A percentile compares a stretch with the other conserved stretches of the same genome.
These are phyloP conservation scores for Leucopsar rothschildi DNA, from an alignment of 2,113 vertebrate species.

Conservation along the genomic window DNA sequence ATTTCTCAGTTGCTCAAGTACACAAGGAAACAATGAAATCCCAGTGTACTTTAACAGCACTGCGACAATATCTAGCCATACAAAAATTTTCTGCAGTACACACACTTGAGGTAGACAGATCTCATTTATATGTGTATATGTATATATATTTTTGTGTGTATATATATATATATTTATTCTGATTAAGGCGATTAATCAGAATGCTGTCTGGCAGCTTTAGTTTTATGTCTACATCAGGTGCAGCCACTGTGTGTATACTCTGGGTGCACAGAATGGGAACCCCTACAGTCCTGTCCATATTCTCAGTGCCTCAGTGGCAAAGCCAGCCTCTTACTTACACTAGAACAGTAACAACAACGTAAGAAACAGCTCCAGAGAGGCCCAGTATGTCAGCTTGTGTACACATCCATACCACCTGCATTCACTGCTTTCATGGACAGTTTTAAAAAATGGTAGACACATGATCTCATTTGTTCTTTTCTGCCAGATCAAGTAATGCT, in stretches of 20 bases:
- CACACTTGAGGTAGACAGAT: constrained; percentile 74
- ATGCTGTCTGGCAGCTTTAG: background rate
- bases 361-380: background rate
- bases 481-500: background rate
- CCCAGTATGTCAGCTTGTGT: background rate
- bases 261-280: background rate
- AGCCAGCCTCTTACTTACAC: background rate
- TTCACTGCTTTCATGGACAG: background rate
- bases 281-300: background rate
- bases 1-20: constrained; percentile 20
- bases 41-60: background rate
- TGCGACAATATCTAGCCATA: background rate
- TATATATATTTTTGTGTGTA: background rate
- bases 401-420: background rate
- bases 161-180: background rate
- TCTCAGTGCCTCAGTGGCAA: background rate
- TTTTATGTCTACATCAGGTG: background rate
- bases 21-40: constrained; percentile 7
- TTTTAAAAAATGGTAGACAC: background rate
- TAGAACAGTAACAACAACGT: background rate
- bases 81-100: constrained; percentile 36
- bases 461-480: background rate
- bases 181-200: background rate
- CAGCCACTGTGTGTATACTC: background rate
- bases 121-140: background rate